Evolutionary conservation across 2,888 invertebrate genomes (phyloP), one percentile per base, ranked within the genome.

Genomic region (Bombyx huttoni): DNA sequence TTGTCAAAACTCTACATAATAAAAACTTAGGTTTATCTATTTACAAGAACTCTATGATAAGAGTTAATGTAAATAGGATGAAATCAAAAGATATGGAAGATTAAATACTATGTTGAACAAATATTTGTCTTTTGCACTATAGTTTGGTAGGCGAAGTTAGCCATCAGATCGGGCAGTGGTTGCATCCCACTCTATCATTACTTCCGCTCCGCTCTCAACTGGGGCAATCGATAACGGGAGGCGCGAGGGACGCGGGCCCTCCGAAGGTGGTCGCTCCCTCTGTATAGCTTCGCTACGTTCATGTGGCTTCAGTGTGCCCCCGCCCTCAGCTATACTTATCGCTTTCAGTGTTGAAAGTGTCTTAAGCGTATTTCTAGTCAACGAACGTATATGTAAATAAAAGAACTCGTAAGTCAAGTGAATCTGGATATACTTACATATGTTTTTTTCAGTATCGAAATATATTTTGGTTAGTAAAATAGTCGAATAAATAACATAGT

Each of bases 181-280:
- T 84, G 87, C 87, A 86, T 87, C 87, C 79, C 77, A 78, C 79
- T 88, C 87, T 87, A 83, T 86, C 86, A 80, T 83, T 83, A 78
- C 81, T 86, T 85, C 82, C 87, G 83, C 83, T 81, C 82, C 81
- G 81, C 85, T 89, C 85, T 88, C 90, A 91, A 90, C 90, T 91
- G 89, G 91, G 91, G 89, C 91, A 90, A 91, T 91, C 91, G 90
- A 91, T 91, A 90, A 75, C 70, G 76, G 69, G 78, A 73, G 72
- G 57, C 58, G 68, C 58, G 68, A 69, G 71, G 67, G 68, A 58
- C 64, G 64, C 64, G 59, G 62, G 56, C 63, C 62, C 63, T 68
- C 63, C 64, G 67, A 58, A 65, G 67, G 58, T 57, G 65, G 73
- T 74, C 73, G 57, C 67, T 69, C 66, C 55, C 67, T 65, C 66